phyloP scores from a whole-genome alignment of 2,797 vertebrate species.

The Taenioides sp. region DNA sequence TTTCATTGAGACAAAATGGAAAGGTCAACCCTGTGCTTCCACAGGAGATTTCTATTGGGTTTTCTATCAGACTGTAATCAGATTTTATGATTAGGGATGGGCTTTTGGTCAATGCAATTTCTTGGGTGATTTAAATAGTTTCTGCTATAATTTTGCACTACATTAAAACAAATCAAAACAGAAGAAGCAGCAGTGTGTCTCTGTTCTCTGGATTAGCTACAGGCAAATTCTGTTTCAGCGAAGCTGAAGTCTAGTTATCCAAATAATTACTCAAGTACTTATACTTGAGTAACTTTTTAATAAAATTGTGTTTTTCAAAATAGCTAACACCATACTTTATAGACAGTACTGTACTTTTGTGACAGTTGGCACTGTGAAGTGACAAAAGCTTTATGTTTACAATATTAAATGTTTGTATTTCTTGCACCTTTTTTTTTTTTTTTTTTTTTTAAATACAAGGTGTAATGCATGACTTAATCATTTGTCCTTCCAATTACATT shows the following conservation, averaged over 20 bases:
- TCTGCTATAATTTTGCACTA: slow-evolving; percentile 8
- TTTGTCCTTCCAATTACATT: no score
- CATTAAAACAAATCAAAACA: slow-evolving; percentile 30
- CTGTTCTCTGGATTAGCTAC: background rate
- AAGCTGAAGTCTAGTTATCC: background rate
- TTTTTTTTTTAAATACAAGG: no score
- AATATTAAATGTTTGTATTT: no score
- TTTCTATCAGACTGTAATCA: slow-evolving; percentile 69
- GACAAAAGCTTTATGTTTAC: no score
- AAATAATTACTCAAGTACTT: no score
- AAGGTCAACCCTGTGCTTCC: slow-evolving; percentile 59
- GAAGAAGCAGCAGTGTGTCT: background rate
- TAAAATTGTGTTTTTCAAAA: no score
- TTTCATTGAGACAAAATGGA: slow-evolving; percentile 45
- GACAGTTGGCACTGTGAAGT: no score
- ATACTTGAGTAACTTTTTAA: no score
- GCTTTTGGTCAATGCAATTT: slow-evolving; percentile 58
- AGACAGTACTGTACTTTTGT: no score
- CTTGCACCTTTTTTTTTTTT: no score
- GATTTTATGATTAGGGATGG: slow-evolving; percentile 63
- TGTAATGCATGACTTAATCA: no score
- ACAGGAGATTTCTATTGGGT: slow-evolving; percentile 57
- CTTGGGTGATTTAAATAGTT: slow-evolving; percentile 53
- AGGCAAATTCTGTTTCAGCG: background rate
- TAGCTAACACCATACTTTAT: no score